Evolutionary conservation across 2,888 invertebrate species (phyloP).

Genomic region (Heteromurus nitidus): DNA sequence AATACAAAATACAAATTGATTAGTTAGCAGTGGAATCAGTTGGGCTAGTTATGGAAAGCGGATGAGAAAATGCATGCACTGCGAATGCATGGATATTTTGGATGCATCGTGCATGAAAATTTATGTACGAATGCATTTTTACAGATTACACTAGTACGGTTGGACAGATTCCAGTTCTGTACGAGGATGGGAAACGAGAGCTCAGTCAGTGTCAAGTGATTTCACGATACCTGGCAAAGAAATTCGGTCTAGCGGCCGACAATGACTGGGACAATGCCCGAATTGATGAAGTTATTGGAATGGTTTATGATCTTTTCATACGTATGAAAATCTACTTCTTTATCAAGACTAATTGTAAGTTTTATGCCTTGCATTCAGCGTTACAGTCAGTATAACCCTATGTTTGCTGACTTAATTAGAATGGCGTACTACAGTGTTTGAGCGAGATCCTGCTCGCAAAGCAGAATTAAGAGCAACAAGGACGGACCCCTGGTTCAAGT

Average conservation of each 20-base stretch:
- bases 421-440: slow-evolving; percentile 27
- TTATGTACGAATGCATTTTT: no score
- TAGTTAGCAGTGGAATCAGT: no score
- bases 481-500: slow-evolving; percentile 20
- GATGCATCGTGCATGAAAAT: no score
- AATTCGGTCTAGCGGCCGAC: slow-evolving; percentile 63
- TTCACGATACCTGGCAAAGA: slow-evolving; percentile 72
- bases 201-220: slow-evolving; percentile 73
- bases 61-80: no score
- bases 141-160: slow-evolving; percentile 65
- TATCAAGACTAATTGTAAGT: no score
- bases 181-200: slow-evolving; percentile 70
- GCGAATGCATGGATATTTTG: no score
- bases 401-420: slow-evolving; percentile 2
- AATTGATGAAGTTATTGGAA: slow-evolving; percentile 57
- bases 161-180: slow-evolving; percentile 72
- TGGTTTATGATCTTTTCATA: slow-evolving; percentile 51
- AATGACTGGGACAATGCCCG: slow-evolving; percentile 59
- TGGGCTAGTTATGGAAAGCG: no score
- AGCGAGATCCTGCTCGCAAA: slow-evolving; percentile 15
- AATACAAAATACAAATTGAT: no score
- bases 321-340: no score
- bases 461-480: not conserved
- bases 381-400: no score
- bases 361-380: no score